These are phyloP conservation scores for Sminthurinus aureus DNA, from an alignment of 2,888 invertebrate species.

Conservation along the genomic window DNA sequence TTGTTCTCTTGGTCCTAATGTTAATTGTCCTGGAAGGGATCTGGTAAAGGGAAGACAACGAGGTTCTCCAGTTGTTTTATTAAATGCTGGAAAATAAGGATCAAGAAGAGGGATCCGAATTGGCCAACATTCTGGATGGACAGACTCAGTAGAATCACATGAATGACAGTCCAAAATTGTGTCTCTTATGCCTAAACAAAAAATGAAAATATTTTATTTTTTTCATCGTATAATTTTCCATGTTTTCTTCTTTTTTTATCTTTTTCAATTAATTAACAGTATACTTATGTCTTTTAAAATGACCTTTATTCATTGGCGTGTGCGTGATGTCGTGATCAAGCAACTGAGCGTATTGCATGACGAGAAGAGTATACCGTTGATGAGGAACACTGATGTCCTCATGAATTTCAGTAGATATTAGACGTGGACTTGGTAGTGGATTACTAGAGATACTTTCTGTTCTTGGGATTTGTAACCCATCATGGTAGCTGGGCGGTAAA, in stretches of 20 bases:
- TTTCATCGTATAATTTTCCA: too few relatives aligned
- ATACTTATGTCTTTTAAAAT: not conserved
- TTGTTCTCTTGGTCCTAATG: conserved; percentile 67
- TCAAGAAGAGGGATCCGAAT: conserved; percentile 66
- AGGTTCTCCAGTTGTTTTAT: conserved; percentile 63
- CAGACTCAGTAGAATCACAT: conserved; percentile 65
- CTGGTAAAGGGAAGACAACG: conserved; percentile 68
- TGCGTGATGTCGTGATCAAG: conserved; percentile 69
- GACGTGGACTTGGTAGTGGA: conserved; percentile 65
- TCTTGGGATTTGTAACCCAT: conserved; percentile 60
- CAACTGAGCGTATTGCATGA: conserved; percentile 70
- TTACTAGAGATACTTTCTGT: conserved; percentile 45
- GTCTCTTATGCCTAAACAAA: conserved; percentile 62
- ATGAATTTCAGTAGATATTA: conserved; percentile 66
- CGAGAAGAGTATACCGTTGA: conserved; percentile 65
- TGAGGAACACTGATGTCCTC: conserved; percentile 64
- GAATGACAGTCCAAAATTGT: conserved; percentile 65
- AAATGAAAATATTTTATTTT: too few relatives aligned
- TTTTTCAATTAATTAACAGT: not conserved
- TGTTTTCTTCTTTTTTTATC: too few relatives aligned
- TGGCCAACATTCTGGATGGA: conserved; percentile 68
- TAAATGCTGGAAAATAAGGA: conserved; percentile 66
- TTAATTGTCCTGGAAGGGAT: conserved; percentile 67
- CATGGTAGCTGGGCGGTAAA: conserved; percentile 64
- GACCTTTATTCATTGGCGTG: conserved; percentile 66